Percentiles rank a stretch among this genome's conserved stretches.
Evolutionary conservation across 2,113 vertebrate species (phyloP).

Genomic region (Toxotes jaculatrix): DNA sequence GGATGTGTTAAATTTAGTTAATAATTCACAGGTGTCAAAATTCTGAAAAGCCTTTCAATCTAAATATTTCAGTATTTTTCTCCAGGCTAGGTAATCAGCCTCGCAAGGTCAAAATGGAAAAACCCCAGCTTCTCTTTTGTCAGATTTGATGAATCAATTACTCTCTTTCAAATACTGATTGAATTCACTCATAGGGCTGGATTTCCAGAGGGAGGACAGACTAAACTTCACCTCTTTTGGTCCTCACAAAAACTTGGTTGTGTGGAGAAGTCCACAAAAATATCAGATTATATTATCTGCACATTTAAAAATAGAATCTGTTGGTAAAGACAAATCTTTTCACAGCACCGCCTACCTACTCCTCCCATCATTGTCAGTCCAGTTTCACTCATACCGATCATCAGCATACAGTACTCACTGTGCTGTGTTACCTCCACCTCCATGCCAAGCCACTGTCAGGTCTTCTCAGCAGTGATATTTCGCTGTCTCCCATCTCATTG

Average conservation of each 20-base stretch:
- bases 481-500: not conserved
- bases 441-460: constrained; percentile 5
- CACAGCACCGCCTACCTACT: constrained; percentile 37
- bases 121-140: constrained; percentile 22
- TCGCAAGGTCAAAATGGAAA: constrained; percentile 56
- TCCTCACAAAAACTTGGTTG: not conserved
- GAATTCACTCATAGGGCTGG: not conserved
- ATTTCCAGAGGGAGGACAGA: not conserved
- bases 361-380: constrained; percentile 65
- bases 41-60: constrained; percentile 30
- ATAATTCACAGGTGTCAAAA: constrained; percentile 34
- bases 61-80: constrained; percentile 34
- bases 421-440: constrained; percentile 30
- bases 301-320: constrained; percentile 3
- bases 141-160: constrained; percentile 54
- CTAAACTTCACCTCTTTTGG: not conserved
- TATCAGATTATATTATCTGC: not conserved
- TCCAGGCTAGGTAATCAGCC: constrained; percentile 60
- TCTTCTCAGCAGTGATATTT: constrained; percentile 15
- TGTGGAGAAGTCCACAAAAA: not conserved
- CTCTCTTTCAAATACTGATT: constrained; percentile 24
- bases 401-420: constrained; percentile 71
- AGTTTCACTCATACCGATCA: constrained; percentile 50
- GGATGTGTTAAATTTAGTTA: constrained; percentile 17
- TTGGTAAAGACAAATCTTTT: constrained; percentile 12